Conservation (phyloP, 2,113 vertebrate species). For the Ammodytes dubius region DNA sequence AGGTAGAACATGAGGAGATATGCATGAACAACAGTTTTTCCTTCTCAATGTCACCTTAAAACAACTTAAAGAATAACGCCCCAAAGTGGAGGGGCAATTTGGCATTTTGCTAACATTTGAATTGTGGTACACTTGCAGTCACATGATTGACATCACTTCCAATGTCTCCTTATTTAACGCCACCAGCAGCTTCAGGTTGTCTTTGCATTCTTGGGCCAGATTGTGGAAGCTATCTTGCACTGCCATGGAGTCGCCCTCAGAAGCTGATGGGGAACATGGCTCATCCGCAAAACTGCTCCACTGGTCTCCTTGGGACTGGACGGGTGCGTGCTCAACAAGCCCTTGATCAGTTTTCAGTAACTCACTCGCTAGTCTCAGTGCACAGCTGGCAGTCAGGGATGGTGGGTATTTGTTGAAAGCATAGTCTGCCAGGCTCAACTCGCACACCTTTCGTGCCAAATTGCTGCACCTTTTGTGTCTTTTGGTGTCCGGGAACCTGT, state of each 20-base stretch:
- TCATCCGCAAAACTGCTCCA: slow-evolving; percentile 19
- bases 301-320: background rate
- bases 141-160: slow-evolving; percentile 54
- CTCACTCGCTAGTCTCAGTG: slow-evolving; percentile 86
- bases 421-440: slow-evolving; percentile 94
- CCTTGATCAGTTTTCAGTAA: slow-evolving; percentile 70
- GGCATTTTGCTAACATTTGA: background rate
- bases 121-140: background rate
- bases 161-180: slow-evolving; percentile 88
- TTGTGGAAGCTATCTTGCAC: background rate
- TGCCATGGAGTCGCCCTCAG: background rate
- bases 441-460: slow-evolving; percentile 87
- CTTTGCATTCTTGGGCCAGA: slow-evolving; percentile 84
- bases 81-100: background rate
- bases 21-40: background rate
- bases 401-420: slow-evolving; percentile 89
- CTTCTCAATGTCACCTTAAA: background rate
- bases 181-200: slow-evolving; percentile 88
- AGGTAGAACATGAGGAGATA: slow-evolving; percentile 18
- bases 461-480: slow-evolving; percentile 64
- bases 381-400: slow-evolving; percentile 89
- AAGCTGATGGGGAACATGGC: background rate
- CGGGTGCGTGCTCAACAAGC: background rate
- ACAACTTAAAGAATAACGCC: background rate
- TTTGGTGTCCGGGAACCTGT: background rate